These are phyloP conservation scores for Caenorhabditis parvicauda DNA, from an alignment of 2,888 invertebrate species.

Conservation along the genomic window DNA sequence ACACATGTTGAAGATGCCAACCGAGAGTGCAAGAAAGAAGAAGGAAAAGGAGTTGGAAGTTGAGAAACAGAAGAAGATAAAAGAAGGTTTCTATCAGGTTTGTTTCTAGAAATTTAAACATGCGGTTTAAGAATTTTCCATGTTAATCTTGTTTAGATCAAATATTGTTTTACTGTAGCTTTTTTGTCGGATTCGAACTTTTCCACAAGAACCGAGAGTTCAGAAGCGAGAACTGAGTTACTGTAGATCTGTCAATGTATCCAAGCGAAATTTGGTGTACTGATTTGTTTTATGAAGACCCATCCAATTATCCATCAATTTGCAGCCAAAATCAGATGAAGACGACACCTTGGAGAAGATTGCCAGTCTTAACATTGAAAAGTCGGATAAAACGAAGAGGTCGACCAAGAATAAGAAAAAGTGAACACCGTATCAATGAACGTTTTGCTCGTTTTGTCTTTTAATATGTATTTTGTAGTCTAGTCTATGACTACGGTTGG, in stretches of 20 bases:
- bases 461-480: too few species aligned
- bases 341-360: conserved; percentile 34
- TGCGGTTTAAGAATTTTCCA: not conserved
- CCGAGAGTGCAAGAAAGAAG: conserved; percentile 19
- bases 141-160: too few species aligned
- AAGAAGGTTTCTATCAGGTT: conserved; percentile 31
- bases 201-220: too few species aligned
- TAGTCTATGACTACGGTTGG: too few species aligned
- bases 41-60: conserved; percentile 18
- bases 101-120: not conserved
- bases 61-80: conserved; percentile 31
- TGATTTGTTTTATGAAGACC: too few species aligned
- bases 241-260: too few species aligned
- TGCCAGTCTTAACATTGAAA: conserved; percentile 23
- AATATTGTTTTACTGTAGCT: too few species aligned
- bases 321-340: conserved; percentile 32
- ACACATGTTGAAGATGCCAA: conserved; percentile 14
- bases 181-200: too few species aligned
- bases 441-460: not conserved
- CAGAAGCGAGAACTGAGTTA: too few species aligned
- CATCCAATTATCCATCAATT: not conserved
- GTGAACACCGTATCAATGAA: not conserved
- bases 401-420: conserved; percentile 18
- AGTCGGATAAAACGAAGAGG: conserved; percentile 20
- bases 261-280: too few species aligned